A percentile compares a stretch with the other conserved stretches of the same genome.
phyloP scores from a whole-genome alignment of 2,113 vertebrate genomes.

The Dromas ardeola region DNA sequence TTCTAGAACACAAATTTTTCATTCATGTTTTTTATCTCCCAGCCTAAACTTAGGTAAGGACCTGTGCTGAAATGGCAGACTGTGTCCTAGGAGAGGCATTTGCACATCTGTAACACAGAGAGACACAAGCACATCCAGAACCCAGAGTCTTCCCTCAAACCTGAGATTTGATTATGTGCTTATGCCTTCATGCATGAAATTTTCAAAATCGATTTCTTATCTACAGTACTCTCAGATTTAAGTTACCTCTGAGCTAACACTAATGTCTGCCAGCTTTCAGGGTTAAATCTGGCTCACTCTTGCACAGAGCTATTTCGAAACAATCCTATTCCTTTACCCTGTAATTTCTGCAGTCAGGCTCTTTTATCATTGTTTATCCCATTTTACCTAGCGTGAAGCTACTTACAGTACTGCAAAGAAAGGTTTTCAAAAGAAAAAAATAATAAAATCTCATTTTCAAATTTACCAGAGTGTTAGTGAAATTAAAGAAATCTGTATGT shows the following conservation, averaged over 20 bases:
- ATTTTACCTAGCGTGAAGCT: background rate
- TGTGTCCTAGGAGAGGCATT: background rate
- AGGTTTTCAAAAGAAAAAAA: background rate
- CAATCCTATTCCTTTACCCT: background rate
- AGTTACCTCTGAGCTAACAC: background rate
- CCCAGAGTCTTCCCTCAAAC: background rate
- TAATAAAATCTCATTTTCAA: background rate
- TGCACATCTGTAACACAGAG: background rate
- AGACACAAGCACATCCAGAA: fast-evolving
- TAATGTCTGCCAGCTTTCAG: background rate
- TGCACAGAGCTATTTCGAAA: background rate
- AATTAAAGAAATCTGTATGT: background rate
- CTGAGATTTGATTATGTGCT: background rate
- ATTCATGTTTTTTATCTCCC: background rate
- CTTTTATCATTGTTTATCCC: background rate
- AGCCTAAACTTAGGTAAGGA: background rate
- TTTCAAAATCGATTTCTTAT: background rate
- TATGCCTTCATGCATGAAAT: background rate
- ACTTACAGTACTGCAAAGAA: background rate
- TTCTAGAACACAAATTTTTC: background rate
- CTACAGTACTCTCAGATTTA: background rate
- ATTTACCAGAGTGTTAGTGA: background rate
- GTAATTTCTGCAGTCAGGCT: background rate
- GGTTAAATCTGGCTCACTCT: background rate
- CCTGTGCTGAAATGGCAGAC: background rate